A percentile compares a stretch with the other conserved stretches of the same genome.
Conservation (phyloP, 2,888 invertebrate genomes). For the Trissolcus japonicus region DNA sequence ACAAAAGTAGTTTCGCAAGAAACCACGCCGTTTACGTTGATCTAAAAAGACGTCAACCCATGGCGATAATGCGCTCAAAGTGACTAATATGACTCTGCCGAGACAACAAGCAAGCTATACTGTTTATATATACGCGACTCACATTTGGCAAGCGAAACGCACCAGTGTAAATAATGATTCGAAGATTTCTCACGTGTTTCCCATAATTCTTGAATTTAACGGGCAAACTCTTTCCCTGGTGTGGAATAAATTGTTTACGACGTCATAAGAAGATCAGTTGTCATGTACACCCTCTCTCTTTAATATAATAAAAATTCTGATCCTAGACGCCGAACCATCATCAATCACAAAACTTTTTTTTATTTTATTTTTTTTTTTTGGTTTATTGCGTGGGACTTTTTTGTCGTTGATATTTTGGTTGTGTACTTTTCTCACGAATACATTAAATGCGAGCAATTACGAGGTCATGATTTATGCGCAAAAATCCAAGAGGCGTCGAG, state of each 20-base stretch:
- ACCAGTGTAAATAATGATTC: slow-evolving; percentile 50
- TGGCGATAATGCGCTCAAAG: slow-evolving; percentile 41
- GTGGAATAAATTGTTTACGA: slow-evolving; percentile 35
- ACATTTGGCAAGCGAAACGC: slow-evolving; percentile 44
- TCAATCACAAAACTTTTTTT: neutral
- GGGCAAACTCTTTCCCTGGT: slow-evolving; percentile 47
- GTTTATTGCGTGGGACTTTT: slow-evolving; percentile 19
- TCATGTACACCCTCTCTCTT: too few relatives aligned
- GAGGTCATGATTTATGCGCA: slow-evolving; percentile 41
- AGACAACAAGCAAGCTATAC: slow-evolving; percentile 34
- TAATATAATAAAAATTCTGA: too few relatives aligned
- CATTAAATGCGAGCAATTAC: slow-evolving; percentile 34
- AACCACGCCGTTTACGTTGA: neutral
- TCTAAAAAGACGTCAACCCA: slow-evolving; percentile 45
- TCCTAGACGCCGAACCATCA: too few relatives aligned
- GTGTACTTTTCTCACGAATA: slow-evolving; percentile 49
- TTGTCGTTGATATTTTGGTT: neutral
- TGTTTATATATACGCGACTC: slow-evolving; percentile 19
- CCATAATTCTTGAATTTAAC: slow-evolving; percentile 54
- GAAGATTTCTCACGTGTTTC: slow-evolving; percentile 56
- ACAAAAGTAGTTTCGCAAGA: too few relatives aligned
- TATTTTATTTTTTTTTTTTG: too few relatives aligned
- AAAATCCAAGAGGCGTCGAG: slow-evolving; percentile 33
- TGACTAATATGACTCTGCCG: slow-evolving; percentile 48
- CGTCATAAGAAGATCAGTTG: neutral